These are phyloP conservation scores for Drosophila peninsularis DNA, from an alignment of 2,888 invertebrate species.

Conservation along the genomic window DNA sequence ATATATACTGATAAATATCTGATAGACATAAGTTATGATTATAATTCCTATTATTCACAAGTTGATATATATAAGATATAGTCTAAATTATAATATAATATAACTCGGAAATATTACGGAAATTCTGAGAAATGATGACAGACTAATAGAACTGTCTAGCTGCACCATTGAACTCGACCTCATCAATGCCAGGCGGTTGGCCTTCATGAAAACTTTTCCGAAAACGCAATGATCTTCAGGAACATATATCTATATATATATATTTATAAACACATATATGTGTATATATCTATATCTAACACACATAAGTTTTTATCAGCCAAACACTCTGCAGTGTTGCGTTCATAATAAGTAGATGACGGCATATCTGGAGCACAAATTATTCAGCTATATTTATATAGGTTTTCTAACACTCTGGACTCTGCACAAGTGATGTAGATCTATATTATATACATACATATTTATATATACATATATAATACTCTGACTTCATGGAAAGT, in stretches of 20 bases:
- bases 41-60: background rate
- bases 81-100: background rate
- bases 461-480: background rate
- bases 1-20: too few species aligned
- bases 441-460: background rate
- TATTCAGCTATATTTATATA: background rate
- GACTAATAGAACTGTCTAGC: slow-evolving; percentile 18
- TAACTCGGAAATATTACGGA: background rate
- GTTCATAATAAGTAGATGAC: slow-evolving; percentile 14
- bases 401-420: slow-evolving; percentile 17
- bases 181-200: slow-evolving; percentile 67
- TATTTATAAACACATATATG: background rate
- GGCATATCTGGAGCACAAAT: slow-evolving; percentile 29
- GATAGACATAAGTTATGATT: too few species aligned
- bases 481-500: background rate
- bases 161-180: slow-evolving; percentile 78
- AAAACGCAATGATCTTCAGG: slow-evolving; percentile 63
- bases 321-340: slow-evolving; percentile 44
- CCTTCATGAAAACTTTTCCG: slow-evolving; percentile 55
- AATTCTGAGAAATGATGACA: slow-evolving; percentile 33
- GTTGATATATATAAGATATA: background rate
- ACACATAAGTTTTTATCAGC: slow-evolving; percentile 31
- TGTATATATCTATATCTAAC: background rate
- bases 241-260: slow-evolving; percentile 7
- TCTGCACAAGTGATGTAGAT: slow-evolving; percentile 2